Base-by-base conservation (phyloP, 2,888 invertebrate species). In the Ditula angustiorana region DNA sequence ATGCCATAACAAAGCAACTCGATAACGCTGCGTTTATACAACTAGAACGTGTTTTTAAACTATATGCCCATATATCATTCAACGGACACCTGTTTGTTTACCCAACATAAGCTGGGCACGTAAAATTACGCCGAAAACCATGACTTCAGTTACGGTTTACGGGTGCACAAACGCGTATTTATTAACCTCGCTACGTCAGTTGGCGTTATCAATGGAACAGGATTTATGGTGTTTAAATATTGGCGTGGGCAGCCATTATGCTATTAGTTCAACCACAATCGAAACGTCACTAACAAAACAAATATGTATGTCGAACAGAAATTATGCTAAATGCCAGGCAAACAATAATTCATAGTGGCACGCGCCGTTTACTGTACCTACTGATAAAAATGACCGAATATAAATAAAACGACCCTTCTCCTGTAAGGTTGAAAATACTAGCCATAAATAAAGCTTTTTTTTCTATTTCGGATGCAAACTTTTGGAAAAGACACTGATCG, bases 191-290 rank as follows among this genome's bases (percentile, higher is more conserved):
- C 50, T 33, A 63, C 63, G 57, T 63, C 57, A 63, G 24, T 30
- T 35, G 19, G 28, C 30, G 28, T 57, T 63, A 63, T 63, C 50
- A 52, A 58, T 63, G 50, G 50, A 23, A 50, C 35, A 63, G 28
- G 63, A 63, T 63, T 63, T 63, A 63, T 58, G 63, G 44, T 52
- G 44, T 58, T 44, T 52, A 58, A 63, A 63, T 63, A 63, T 63
- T 63, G 24, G 50, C 30, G 24, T 44, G 41, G 44, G 23, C 13
- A 28, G 11, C 13, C 53, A 23, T 53, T 47, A 56, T 16, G 46
- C 24, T 46, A 55, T 61, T 33, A 35, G 46, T 56, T 56, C 47
- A 21, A 49, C 30, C 24, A 62, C 30, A 62, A 50, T 53, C 41
- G 33, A 10, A 44, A 52, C 63, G 63, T 63, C 63, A 58, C 50